Conservation (phyloP, 2,888 invertebrate species). For the Drosophila meridiana region DNA sequence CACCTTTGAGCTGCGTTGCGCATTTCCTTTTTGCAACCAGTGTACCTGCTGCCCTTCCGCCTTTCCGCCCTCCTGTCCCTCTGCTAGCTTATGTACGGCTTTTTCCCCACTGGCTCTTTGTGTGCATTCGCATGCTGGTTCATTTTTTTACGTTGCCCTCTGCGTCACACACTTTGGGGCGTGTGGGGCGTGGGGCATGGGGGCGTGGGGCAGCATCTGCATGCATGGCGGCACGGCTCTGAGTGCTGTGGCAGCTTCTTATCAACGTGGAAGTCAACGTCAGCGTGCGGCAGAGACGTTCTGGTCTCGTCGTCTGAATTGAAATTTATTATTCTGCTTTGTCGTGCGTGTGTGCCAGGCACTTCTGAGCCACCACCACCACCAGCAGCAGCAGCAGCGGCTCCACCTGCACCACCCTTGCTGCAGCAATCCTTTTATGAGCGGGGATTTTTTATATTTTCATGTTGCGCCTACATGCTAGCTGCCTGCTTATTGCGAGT, state of each 20-base stretch:
- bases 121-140: conserved; percentile 29
- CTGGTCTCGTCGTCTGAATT: conserved; percentile 69
- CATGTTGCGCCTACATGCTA: conserved; percentile 29
- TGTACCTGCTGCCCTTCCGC: not conserved
- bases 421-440: conserved; percentile 45
- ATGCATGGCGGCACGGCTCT: conserved; percentile 28
- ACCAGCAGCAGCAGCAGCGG: not conserved
- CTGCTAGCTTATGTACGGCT: conserved; percentile 7
- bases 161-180: conserved; percentile 28
- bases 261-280: conserved; percentile 63
- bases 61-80: not conserved
- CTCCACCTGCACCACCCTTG: conserved; percentile 7
- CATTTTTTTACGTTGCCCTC: conserved; percentile 3
- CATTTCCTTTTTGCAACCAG: conserved; percentile 70
- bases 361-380: conserved; percentile 54
- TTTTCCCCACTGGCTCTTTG: conserved; percentile 28
- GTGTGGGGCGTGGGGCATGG: conserved; percentile 4
- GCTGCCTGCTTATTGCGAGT: conserved; percentile 33
- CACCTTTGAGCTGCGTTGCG: conserved; percentile 79
- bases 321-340: conserved; percentile 81
- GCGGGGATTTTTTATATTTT: conserved; percentile 54
- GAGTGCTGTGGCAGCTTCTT: conserved; percentile 59
- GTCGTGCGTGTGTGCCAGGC: conserved; percentile 73
- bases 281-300: conserved; percentile 59
- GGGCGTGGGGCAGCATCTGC: conserved; percentile 20